Conservation (phyloP, 2,888 invertebrate genomes). For the Lasioglossum zephyrum region DNA sequence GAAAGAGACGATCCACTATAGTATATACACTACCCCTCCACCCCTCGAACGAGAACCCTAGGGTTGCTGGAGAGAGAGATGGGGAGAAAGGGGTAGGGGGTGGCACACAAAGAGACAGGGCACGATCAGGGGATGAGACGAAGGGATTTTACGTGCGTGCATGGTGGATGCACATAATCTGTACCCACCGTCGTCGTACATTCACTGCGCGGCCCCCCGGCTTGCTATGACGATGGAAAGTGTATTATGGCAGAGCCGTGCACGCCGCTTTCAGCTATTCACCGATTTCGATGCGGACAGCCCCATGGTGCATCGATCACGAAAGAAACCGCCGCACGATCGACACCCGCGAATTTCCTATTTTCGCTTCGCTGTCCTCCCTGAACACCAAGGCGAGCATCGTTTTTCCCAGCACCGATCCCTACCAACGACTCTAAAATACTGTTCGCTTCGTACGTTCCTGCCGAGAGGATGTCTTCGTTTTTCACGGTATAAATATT, state of each 20-base stretch:
- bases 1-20: conserved; percentile 25
- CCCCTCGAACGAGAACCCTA: neutral
- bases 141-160: conserved; percentile 41
- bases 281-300: conserved; percentile 14
- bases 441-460: neutral
- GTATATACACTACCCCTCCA: neutral
- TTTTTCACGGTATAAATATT: neutral
- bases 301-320: conserved; percentile 30
- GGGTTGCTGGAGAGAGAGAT: neutral
- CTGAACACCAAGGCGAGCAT: neutral
- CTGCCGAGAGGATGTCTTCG: neutral
- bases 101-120: neutral
- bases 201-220: neutral
- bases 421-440: neutral
- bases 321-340: conserved; percentile 18
- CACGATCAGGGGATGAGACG: conserved; percentile 17
- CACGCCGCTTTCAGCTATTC: conserved; percentile 48
- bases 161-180: conserved; percentile 48
- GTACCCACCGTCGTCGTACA: conserved; percentile 14
- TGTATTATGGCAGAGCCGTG: conserved; percentile 47
- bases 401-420: neutral
- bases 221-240: conserved; percentile 39
- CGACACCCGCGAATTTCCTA: conserved; percentile 12
- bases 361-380: neutral
- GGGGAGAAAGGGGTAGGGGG: neutral